Evolutionary conservation across 2,888 invertebrate genomes (phyloP).

Genomic region (Pristionchus exspectatus): DNA sequence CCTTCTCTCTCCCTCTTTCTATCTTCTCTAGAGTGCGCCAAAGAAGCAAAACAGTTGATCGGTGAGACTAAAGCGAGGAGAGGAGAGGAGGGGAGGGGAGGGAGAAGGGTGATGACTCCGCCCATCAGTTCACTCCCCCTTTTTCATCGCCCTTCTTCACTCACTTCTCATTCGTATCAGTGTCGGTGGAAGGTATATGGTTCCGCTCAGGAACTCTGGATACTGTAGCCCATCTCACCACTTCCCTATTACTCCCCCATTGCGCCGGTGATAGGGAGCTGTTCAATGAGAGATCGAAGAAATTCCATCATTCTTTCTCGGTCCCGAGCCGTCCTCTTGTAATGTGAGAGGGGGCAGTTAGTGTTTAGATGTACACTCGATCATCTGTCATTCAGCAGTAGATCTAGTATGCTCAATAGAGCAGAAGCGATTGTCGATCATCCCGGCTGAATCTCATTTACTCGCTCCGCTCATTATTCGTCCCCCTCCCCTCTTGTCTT

Average conservation of each 20-base stretch:
- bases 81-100: background rate
- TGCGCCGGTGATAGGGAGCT: background rate
- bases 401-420: background rate
- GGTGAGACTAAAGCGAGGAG: constrained; percentile 7
- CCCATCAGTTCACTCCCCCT: constrained; percentile 37
- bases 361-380: background rate
- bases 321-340: background rate
- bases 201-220: background rate
- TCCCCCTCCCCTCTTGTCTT: constrained; percentile 1
- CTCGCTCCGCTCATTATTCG: constrained; percentile 7
- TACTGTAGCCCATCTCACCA: background rate
- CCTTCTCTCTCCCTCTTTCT: background rate
- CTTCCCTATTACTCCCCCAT: background rate
- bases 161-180: constrained; percentile 34
- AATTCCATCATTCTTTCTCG: background rate
- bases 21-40: background rate
- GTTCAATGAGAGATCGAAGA: background rate
- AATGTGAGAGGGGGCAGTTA: constrained; percentile 24
- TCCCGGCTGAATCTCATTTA: background rate
- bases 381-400: background rate
- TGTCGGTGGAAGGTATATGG: background rate
- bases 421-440: constrained; percentile 7
- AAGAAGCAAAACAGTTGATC: background rate
- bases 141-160: background rate
- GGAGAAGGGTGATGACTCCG: constrained; percentile 23